These are phyloP conservation scores for Strigamia crassipes DNA, from an alignment of 2,888 invertebrate species.

Conservation along the genomic window DNA sequence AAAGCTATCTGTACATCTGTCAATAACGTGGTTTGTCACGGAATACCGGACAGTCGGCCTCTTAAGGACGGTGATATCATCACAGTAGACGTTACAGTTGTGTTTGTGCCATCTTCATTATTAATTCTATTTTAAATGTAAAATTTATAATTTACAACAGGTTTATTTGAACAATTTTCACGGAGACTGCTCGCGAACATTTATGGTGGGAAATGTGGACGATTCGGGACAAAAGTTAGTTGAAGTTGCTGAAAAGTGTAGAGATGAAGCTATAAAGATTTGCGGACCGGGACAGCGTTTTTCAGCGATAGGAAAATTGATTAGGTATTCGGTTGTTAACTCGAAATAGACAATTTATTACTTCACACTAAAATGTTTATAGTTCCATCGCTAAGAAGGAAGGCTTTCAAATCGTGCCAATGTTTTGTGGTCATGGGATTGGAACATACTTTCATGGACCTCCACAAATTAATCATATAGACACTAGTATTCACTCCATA, in stretches of 20 bases:
- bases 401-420: conserved; percentile 73
- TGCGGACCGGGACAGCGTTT: conserved; percentile 65
- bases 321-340: conserved; percentile 46
- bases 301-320: conserved; percentile 62
- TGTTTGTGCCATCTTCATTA: too few relatives aligned
- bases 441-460: conserved; percentile 90
- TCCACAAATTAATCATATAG: conserved; percentile 83
- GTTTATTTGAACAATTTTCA: conserved; percentile 80
- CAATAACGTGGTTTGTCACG: conserved; percentile 80
- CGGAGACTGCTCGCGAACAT: conserved; percentile 90
- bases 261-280: conserved; percentile 66
- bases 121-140: neutral
- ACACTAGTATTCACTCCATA: conserved; percentile 55
- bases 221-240: conserved; percentile 72
- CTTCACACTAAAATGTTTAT: neutral
- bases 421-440: conserved; percentile 90
- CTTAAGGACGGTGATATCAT: conserved; percentile 84
- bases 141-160: conserved; percentile 49
- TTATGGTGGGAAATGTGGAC: conserved; percentile 82
- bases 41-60: conserved; percentile 85
- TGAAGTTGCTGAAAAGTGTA: conserved; percentile 70
- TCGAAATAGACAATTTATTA: neutral
- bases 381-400: conserved; percentile 65
- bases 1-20: conserved; percentile 91
- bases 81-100: conserved; percentile 87